Evolutionary conservation across 1,140 invertebrate species (phyloP).

Genomic region (Lepidurus arcticus): DNA sequence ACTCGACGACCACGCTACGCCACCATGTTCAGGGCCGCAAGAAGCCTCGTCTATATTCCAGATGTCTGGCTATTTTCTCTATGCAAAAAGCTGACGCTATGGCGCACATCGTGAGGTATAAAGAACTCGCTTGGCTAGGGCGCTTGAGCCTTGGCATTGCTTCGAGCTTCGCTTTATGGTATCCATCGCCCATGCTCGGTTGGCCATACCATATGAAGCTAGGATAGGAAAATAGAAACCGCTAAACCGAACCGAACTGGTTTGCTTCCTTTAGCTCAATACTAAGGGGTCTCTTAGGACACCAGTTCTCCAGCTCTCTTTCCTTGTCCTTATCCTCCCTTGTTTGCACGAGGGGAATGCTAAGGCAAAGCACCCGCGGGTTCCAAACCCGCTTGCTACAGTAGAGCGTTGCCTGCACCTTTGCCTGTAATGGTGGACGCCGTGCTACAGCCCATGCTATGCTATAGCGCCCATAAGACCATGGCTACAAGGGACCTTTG

Average conservation of each 20-base stretch:
- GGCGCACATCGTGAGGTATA: constrained; percentile 1
- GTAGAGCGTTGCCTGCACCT: background rate
- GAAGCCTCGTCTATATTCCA: background rate
- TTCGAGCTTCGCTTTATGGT: background rate
- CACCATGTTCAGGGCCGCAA: background rate
- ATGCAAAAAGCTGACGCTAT: background rate
- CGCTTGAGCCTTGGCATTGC: constrained; percentile 20
- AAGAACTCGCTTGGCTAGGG: constrained; percentile 14
- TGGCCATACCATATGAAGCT: background rate
- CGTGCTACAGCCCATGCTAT: constrained; percentile 15
- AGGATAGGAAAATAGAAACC: background rate
- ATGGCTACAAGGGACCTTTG: constrained; percentile 13
- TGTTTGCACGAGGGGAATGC: background rate
- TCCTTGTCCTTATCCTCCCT: background rate
- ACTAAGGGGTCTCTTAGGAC: background rate
- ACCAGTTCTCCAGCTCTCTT: background rate
- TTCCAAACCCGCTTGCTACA: background rate
- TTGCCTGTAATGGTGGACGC: constrained; percentile 17
- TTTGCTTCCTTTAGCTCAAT: background rate
- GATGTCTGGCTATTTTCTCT: background rate
- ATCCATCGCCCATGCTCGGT: constrained; percentile 17
- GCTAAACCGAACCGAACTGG: constrained; percentile 18
- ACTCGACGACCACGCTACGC: background rate
- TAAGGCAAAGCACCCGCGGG: background rate
- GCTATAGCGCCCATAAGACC: constrained; percentile 13